Conservation (phyloP, 1,140 invertebrate genomes). For the Drosophila pandora region DNA sequence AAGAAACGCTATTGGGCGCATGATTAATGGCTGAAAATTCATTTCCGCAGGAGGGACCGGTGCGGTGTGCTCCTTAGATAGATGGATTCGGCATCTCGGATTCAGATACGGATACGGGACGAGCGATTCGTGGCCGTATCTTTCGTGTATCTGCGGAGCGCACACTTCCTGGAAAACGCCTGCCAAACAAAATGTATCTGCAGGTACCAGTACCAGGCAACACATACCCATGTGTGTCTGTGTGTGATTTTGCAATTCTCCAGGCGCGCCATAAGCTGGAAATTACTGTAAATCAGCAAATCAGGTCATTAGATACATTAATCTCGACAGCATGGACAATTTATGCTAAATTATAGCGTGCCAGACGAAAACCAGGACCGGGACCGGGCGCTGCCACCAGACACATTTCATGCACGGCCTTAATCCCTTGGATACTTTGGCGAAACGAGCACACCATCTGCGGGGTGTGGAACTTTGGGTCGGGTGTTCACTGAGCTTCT, state of each 20-base stretch:
- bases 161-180: constrained; percentile 69
- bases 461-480: constrained; percentile 1
- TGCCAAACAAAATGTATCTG: constrained; percentile 67
- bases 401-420: constrained; percentile 44
- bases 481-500: constrained; percentile 8
- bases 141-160: constrained; percentile 63
- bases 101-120: constrained; percentile 32
- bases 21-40: constrained; percentile 79
- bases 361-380: constrained; percentile 46
- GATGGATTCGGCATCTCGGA: constrained; percentile 22
- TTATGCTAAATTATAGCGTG: constrained; percentile 79
- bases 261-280: constrained; percentile 62
- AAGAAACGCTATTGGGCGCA: constrained; percentile 67
- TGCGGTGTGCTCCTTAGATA: constrained; percentile 24
- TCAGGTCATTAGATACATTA: constrained; percentile 83
- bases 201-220: constrained; percentile 48
- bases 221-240: constrained; percentile 23
- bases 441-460: constrained; percentile 46
- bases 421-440: constrained; percentile 65
- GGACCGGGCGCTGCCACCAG: constrained; percentile 20
- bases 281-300: constrained; percentile 82
- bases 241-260: constrained; percentile 21
- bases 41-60: constrained; percentile 54
- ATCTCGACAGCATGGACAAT: constrained; percentile 79
- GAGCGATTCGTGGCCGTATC: constrained; percentile 41